Conservation (phyloP, 2,888 invertebrate species). For the Pteria penguin region DNA sequence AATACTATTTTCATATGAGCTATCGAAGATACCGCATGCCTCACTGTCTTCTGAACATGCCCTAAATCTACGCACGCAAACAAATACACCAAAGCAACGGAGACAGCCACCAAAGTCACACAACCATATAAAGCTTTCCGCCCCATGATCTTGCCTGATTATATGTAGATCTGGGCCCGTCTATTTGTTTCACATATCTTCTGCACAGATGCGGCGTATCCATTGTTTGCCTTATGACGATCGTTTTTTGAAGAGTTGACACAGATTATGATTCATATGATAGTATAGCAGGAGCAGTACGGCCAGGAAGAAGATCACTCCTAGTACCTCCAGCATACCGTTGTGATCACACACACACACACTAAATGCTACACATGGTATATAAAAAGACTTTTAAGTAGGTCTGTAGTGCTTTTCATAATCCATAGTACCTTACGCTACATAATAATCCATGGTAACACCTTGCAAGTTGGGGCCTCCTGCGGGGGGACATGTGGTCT, state of each 20-base stretch:
- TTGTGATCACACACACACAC: too few species aligned
- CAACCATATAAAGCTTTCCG: neutral
- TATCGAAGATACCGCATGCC: slow-evolving; percentile 2
- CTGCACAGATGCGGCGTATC: neutral
- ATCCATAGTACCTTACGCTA: too few species aligned
- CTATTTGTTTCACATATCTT: too few species aligned
- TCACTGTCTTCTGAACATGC: neutral
- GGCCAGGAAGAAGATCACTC: neutral
- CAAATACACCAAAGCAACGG: neutral
- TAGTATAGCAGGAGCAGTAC: neutral
- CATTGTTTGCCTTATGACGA: neutral
- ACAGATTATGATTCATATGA: neutral
- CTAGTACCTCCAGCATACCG: neutral
- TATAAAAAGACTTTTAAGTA: too few species aligned
- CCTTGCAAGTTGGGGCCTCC: too few species aligned
- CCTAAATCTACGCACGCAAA: neutral
- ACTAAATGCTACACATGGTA: too few species aligned
- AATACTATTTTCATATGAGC: neutral
- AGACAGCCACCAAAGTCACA: neutral
- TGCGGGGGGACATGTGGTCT: too few species aligned
- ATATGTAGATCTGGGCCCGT: too few species aligned
- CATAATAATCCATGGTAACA: too few species aligned
- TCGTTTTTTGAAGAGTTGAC: neutral
- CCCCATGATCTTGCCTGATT: neutral
- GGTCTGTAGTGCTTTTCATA: too few species aligned